Conservation (phyloP, 2,888 invertebrate genomes). For the Lamproptera curius region DNA sequence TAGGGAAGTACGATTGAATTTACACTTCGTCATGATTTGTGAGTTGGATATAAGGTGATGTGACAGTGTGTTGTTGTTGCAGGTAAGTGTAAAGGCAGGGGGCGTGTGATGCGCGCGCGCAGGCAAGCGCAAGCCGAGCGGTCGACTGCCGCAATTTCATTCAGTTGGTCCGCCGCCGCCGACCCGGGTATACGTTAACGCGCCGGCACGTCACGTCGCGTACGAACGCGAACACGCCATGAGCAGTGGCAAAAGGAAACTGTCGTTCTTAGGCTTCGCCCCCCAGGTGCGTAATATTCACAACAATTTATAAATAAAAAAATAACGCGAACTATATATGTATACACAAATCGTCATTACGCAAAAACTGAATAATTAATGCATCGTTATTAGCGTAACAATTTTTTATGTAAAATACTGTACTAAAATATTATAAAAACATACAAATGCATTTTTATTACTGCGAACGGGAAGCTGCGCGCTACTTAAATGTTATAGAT, state of each 20-base stretch:
- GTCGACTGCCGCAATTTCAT: too few relatives aligned
- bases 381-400: not conserved
- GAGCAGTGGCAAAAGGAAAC: constrained; percentile 81
- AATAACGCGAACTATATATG: not conserved
- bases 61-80: not conserved
- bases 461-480: not conserved
- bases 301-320: not conserved
- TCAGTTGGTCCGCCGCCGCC: constrained; percentile 35
- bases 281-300: constrained; percentile 67
- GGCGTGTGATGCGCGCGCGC: constrained; percentile 7
- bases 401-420: not conserved
- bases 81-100: constrained; percentile 10
- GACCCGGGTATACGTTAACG: constrained; percentile 29
- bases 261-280: constrained; percentile 85
- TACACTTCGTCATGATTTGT: too few relatives aligned
- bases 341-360: too few relatives aligned
- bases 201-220: constrained; percentile 20
- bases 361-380: too few relatives aligned
- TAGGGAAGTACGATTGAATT: too few relatives aligned
- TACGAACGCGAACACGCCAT: constrained; percentile 31
- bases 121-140: not conserved
- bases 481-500: not conserved
- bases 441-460: not conserved
- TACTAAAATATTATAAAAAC: not conserved
- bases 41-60: too few relatives aligned